phyloP scores from a whole-genome alignment of 2,113 vertebrate genomes.

The Oostethus manadensis region DNA sequence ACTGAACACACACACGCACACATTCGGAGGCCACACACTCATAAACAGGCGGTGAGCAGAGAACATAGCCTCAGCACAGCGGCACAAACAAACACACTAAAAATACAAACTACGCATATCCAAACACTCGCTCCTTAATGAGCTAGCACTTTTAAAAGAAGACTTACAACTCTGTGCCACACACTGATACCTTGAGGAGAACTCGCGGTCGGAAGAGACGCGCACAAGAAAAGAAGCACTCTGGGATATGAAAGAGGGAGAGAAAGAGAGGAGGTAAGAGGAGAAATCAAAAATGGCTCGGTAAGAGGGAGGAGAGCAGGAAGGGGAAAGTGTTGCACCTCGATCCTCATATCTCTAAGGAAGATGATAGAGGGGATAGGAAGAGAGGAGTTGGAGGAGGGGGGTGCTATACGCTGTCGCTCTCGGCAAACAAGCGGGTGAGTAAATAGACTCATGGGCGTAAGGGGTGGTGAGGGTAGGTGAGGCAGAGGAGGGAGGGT shows the following conservation, averaged over 20 bases:
- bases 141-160: constrained; percentile 76
- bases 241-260: constrained; percentile 69
- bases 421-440: constrained; percentile 69
- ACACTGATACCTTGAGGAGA: constrained; percentile 77
- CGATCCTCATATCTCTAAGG: constrained; percentile 73
- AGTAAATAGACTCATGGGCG: constrained; percentile 72
- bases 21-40: constrained; percentile 24
- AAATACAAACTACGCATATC: constrained; percentile 79
- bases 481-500: constrained; percentile 30
- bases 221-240: constrained; percentile 64
- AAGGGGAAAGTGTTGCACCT: constrained; percentile 69
- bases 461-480: constrained; percentile 55
- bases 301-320: constrained; percentile 69
- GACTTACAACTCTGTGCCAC: constrained; percentile 68
- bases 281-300: constrained; percentile 73
- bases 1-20: constrained; percentile 44
- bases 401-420: constrained; percentile 58
- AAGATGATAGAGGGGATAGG: constrained; percentile 69
- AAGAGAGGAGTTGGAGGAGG: constrained; percentile 35
- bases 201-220: constrained; percentile 68
- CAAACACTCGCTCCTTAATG: constrained; percentile 78
- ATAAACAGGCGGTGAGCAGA: constrained; percentile 51
- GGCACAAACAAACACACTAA: constrained; percentile 80
- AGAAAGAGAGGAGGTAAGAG: constrained; percentile 65
- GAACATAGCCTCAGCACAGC: constrained; percentile 66